Evolutionary conservation across 2,797 vertebrate genomes (phyloP), one percentile per base, ranked within the genome.

Genomic region (Eidolon dupreanum): DNA sequence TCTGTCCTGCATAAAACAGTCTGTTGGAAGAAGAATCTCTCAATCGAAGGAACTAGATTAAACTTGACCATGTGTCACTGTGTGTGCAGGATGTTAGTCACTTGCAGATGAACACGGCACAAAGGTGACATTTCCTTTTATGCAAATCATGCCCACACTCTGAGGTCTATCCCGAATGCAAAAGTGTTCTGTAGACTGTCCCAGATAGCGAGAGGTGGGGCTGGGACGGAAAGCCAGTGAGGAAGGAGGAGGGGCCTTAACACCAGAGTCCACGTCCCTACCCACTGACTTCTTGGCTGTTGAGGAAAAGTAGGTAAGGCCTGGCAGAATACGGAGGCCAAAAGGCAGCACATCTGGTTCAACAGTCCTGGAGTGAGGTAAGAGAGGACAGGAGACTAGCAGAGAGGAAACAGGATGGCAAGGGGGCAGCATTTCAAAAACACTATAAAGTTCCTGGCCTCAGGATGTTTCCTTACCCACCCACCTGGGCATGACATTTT

Each of bases 21-120:
- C 28, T 86, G 28, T 16, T 68, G 63, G 88, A 82, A 81, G 84
- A 89, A 83, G 66, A 68, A 36, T 74, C 55, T 88, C 74, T 91
- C 89, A 88, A 49, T 68, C 28, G 8, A 36, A 78, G 88, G 51
- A 19, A 77, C 49, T 81, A 84, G 33, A 38, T 51, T 24, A 92
- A 19, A 74, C 24, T 36, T 87, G 73, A 83, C 3, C 31, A 55
- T 31, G 61, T 88, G n/a, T 92, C 83, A 78, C 31, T 26, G 53
- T 9, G 8, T 83, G 84, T 70, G 65, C 16, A 84, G 24, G 22
- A 5, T 81, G 63, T 77, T 41, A 84, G 53, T 70, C 84, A 90
- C 22, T 77, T 84, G 55, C 19, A 90, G 85, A 91, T 26, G 43
- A 97, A 86, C 41, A 73, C 0, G 3, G 6, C 36, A 55, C 16